phyloP scores from a whole-genome alignment of 2,113 vertebrate species.

The Cephalopholis sonnerati region DNA sequence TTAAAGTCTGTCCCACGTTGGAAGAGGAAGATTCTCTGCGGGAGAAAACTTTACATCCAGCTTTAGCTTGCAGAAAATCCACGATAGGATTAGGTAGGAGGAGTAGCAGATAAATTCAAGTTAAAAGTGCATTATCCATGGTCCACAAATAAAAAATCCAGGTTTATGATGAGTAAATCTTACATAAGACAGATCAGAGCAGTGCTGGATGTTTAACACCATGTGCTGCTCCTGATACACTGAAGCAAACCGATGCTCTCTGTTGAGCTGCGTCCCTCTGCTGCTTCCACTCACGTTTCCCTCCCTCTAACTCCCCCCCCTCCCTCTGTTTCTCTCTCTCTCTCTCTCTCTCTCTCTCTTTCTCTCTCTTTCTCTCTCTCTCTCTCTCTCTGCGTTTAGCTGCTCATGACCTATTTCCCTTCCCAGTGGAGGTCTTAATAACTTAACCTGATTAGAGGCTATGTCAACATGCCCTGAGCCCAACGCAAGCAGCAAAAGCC shows the following conservation, averaged over 20 bases:
- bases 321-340: not conserved
- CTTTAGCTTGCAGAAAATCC: not conserved
- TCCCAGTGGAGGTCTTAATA: slow-evolving; percentile 77
- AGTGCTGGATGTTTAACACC: slow-evolving; percentile 23
- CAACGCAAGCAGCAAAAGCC: slow-evolving; percentile 30
- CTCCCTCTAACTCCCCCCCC: not conserved
- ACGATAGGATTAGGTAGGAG: too few relatives aligned
- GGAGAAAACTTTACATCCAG: not conserved
- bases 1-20: not conserved
- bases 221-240: slow-evolving; percentile 34
- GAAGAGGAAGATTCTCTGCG: not conserved
- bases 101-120: not conserved
- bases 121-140: not conserved
- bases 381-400: slow-evolving; percentile 55
- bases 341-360: not conserved
- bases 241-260: slow-evolving; percentile 45
- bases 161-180: slow-evolving; percentile 11
- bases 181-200: slow-evolving; percentile 18
- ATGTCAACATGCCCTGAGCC: slow-evolving; percentile 56
- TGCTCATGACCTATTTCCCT: slow-evolving; percentile 83
- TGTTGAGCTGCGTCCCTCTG: slow-evolving; percentile 19
- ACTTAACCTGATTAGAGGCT: slow-evolving; percentile 84
- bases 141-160: not conserved
- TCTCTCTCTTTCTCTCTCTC: slow-evolving; percentile 18
- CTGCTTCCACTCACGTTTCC: slow-evolving; percentile 14